Evolutionary conservation across 2,888 invertebrate genomes (phyloP).

Genomic region (Steinernema hermaphroditum): DNA sequence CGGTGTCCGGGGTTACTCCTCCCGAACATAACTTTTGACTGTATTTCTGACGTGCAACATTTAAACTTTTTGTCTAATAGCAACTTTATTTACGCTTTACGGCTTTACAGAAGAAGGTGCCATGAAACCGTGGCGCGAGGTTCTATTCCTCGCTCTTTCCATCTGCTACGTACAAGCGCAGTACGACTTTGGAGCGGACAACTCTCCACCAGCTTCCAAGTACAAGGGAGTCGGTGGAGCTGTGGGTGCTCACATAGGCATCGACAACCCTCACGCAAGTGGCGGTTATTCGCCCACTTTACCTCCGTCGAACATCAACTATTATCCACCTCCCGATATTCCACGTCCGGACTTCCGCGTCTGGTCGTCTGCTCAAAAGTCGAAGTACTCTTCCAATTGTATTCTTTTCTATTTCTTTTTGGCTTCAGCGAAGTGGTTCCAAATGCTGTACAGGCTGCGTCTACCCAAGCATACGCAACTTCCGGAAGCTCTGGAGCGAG

Average conservation of each 20-base stretch:
- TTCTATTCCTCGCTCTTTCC: not conserved
- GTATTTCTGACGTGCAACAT: no score
- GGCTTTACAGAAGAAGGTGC: no score
- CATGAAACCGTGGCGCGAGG: no score
- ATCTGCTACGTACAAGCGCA: not conserved
- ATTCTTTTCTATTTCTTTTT: no score
- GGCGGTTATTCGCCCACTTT: slow-evolving; percentile 5
- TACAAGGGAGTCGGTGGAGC: not conserved
- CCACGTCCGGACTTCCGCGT: slow-evolving; percentile 9
- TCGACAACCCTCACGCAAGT: slow-evolving; percentile 20
- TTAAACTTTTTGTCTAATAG: no score
- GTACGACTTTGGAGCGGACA: slow-evolving; percentile 2
- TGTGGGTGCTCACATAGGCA: slow-evolving; percentile 5
- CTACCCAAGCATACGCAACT: not conserved
- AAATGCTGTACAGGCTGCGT: not conserved
- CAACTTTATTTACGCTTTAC: no score
- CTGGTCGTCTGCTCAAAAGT: not conserved
- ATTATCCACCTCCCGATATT: slow-evolving; percentile 27
- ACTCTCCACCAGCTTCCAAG: slow-evolving; percentile 8
- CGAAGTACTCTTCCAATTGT: no score
- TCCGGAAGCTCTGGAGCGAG: not conserved
- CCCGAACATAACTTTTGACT: no score
- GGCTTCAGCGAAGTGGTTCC: not conserved
- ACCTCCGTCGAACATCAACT: not conserved
- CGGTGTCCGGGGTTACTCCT: no score